These are phyloP conservation scores for Prenolepis imparis DNA, from an alignment of 2,888 invertebrate genomes.

Conservation along the genomic window DNA sequence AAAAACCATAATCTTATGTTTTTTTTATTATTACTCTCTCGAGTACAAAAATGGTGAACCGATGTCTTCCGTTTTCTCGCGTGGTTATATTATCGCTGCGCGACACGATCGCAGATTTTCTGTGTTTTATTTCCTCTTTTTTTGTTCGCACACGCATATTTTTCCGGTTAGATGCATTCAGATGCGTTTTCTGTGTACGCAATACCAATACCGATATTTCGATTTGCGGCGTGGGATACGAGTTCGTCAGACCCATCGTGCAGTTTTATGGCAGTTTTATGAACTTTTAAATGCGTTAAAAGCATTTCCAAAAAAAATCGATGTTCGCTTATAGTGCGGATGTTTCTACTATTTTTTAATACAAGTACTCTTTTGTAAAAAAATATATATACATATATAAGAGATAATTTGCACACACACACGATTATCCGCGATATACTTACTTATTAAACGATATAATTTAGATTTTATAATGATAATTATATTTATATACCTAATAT, in stretches of 20 bases:
- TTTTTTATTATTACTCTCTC: not conserved
- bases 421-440: not conserved
- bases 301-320: constrained; percentile 40
- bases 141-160: constrained; percentile 12
- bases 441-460: not conserved
- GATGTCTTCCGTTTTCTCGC: not conserved
- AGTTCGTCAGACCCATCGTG: constrained; percentile 32
- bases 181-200: constrained; percentile 35
- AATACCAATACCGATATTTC: constrained; percentile 9
- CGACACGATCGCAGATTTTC: constrained; percentile 3
- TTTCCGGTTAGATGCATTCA: constrained; percentile 27
- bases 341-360: constrained; percentile 21
- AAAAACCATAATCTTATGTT: not conserved
- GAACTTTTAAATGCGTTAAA: constrained; percentile 41
- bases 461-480: not conserved
- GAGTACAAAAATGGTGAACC: not conserved
- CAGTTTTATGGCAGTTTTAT: constrained; percentile 27
- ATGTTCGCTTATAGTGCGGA: constrained; percentile 21
- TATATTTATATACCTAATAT: not conserved
- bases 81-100: constrained; percentile 6
- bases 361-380: not conserved
- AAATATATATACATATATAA: too few relatives aligned
- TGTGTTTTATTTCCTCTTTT: not conserved
- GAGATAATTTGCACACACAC: too few relatives aligned
- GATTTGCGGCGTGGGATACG: constrained; percentile 4